Conservation (phyloP, 92 coral and sea anemone genomes). For the Palythoa heliodiscus region DNA sequence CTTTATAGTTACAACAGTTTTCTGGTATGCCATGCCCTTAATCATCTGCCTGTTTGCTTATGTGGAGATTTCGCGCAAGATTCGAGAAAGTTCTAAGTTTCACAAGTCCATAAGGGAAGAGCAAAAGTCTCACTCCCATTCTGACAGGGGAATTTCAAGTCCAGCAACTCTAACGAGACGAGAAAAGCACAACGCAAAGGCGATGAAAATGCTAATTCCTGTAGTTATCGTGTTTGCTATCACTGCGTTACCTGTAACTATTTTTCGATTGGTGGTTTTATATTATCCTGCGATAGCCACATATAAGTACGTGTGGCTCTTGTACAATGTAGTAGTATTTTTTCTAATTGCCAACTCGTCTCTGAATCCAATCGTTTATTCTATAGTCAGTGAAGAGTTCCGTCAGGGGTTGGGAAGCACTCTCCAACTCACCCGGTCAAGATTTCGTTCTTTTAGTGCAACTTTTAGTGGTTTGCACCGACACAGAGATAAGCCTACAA, state of each 20-base stretch:
- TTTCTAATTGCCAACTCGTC: slow-evolving; percentile 61
- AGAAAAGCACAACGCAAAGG: slow-evolving; percentile 62
- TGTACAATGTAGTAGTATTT: slow-evolving; percentile 57
- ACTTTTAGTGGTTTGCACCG: slow-evolving; percentile 15
- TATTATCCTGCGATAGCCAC: slow-evolving; percentile 45
- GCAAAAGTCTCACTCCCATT: not conserved
- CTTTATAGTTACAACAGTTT: slow-evolving; percentile 43
- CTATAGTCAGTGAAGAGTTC: slow-evolving; percentile 70
- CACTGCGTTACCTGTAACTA: slow-evolving; percentile 54
- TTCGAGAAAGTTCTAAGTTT: slow-evolving; percentile 69
- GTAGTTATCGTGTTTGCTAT: slow-evolving; percentile 69
- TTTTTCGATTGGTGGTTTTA: slow-evolving; percentile 47
- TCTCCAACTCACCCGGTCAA: slow-evolving; percentile 4
- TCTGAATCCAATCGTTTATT: slow-evolving; percentile 67
- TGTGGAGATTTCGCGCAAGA: slow-evolving; percentile 68
- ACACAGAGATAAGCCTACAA: slow-evolving; percentile 23
- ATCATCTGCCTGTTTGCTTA: slow-evolving; percentile 67
- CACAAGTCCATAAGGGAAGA: slow-evolving; percentile 51
- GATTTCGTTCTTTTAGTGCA: slow-evolving; percentile 26
- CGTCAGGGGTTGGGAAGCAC: slow-evolving; percentile 57
- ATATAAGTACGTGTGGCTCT: slow-evolving; percentile 51
- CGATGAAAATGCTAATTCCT: slow-evolving; percentile 63
- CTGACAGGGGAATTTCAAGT: not conserved
- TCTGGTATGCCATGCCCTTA: slow-evolving; percentile 70
- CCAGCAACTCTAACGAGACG: slow-evolving; percentile 12